phyloP scores from a whole-genome alignment of 2,797 vertebrate species.

The Sandelia bainsii region DNA sequence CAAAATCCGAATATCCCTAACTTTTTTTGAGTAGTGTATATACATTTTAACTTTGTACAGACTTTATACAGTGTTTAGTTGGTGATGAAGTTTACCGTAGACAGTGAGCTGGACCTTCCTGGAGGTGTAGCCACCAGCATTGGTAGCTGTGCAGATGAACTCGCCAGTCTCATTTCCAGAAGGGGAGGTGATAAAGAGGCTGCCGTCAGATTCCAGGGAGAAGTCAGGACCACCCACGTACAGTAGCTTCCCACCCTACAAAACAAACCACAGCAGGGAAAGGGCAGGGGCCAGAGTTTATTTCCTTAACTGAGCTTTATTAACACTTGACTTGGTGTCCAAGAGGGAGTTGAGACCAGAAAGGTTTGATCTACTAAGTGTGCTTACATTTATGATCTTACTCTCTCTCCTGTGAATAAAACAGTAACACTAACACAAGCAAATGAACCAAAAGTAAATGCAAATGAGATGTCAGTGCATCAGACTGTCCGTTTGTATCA shows the following conservation, averaged over 20 bases:
- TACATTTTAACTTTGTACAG: neutral
- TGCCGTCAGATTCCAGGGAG: constrained; percentile 88
- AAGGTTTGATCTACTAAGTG: constrained; percentile 22
- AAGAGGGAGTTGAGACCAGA: constrained; percentile 10
- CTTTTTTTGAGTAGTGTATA: no score
- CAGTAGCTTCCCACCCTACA: constrained; percentile 90
- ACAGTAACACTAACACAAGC: neutral
- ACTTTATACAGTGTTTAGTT: neutral
- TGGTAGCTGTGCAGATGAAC: constrained; percentile 93
- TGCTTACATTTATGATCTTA: constrained; percentile 28
- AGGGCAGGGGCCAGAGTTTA: constrained; percentile 46
- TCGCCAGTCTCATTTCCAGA: constrained; percentile 91
- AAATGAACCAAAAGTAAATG: constrained; percentile 17
- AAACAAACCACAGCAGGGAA: constrained; percentile 58
- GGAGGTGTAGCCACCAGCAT: constrained; percentile 90
- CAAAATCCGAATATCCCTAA: no score
- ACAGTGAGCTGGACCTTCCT: constrained; percentile 96
- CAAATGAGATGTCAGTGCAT: constrained; percentile 12
- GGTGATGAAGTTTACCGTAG: constrained; percentile 86
- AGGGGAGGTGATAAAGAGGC: constrained; percentile 88
- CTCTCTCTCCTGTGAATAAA: constrained; percentile 16
- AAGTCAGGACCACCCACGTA: constrained; percentile 83
- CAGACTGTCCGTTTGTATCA: neutral
- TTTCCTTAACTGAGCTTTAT: constrained; percentile 48
- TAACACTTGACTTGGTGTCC: constrained; percentile 26